Evolutionary conservation across 2,797 vertebrate genomes (phyloP), one percentile per base, ranked within the genome.

Genomic region (Eospalax fontanierii): DNA sequence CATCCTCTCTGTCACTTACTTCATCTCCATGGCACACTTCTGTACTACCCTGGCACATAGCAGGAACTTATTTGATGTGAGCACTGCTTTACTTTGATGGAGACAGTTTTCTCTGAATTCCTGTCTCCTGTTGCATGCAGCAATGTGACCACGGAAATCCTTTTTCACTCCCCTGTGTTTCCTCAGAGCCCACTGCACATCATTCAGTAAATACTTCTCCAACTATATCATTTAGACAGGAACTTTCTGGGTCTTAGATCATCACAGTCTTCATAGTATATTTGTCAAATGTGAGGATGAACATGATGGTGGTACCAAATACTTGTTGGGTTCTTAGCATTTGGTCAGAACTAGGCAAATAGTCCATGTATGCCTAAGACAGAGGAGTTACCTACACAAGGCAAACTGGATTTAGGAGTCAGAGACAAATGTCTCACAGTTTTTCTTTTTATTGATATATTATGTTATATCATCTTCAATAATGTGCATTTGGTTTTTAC

Each of bases 381-480:
- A 95, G 46, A 54, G 7, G 2, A 92, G 33, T 2, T 12, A 38
- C 24, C n/a, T 38, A 57, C 26, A 71, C 54, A 66, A 79, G 61
- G 38, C 21, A 59, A 54, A 11, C 2, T 4, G 38, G 54, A 61
- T 61, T 73, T 38, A 63, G 46, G 57, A 30, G 4, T 35, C 35
- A 75, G 35, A 50, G 78, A 82, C 38, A 33, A 95, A 90, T 26
- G 1, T 63, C 30, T 57, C 63, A 40, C 46, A 26, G 74, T 30
- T 78, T 63, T 38, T 46, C 54, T 87, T 71, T 80, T 70, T 18
- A 59, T 12, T 54, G 38, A 82, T 38, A 11, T 2, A 68, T 54
- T 76, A 30, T 22, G 30, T 74, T 92, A 73, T 78, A 43, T 87
- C 24, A 86, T 86, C 28, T 79, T 46, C 74, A 83, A 54, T 74